Evolutionary conservation across 2,888 invertebrate species (phyloP), one percentile per base, ranked within the genome.

Genomic region (Phyllotreta striolata): DNA sequence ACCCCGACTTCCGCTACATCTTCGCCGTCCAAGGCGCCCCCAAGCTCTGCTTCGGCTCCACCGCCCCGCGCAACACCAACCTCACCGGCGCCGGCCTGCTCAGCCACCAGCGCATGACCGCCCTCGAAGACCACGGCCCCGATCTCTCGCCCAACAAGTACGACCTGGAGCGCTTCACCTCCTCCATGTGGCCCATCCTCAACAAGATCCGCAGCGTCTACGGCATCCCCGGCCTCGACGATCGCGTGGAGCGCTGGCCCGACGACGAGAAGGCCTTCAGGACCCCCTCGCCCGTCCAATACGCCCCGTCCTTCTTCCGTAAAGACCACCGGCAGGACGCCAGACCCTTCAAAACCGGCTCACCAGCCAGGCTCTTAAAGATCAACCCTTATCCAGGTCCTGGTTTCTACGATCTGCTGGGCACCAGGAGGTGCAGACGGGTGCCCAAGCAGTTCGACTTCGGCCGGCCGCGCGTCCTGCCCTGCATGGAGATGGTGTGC

Each of bases 401-500:
- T 3, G 43, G 41, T 1, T 35, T 44, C 8, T 64, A 62, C 34
- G 52, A 64, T n/a, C 46, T 64, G 1, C 38, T 14, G 35, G 12
- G 37, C 1, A 38, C 43, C 4, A 14, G n/a, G 1, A 41, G 46
- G 39, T 64, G 64, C 35, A 43, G 62, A 52, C 52, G 51, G 38
- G 38, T 40, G 10, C 56, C 51, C 10, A 38, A 34, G 13, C 55
- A 55, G 12, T 24, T 47, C n/a, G 55, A 62, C 12, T 43, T 62
- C 7, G 83, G 84, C 2, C 73, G 74, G 57, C 79, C 80, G 0
- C 78, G 74, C 57, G 78, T 83, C 76, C 74, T 78, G 37, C 78
- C 82, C 13, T 80, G 81, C 1, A 81, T 84, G 1, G 80, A 83
- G 73, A 74, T 81, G 12, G 78, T 82, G 61, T 85, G 85, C 66